Conservation (phyloP, 1,140 invertebrate genomes). For the Eupristina koningsbergeri region DNA sequence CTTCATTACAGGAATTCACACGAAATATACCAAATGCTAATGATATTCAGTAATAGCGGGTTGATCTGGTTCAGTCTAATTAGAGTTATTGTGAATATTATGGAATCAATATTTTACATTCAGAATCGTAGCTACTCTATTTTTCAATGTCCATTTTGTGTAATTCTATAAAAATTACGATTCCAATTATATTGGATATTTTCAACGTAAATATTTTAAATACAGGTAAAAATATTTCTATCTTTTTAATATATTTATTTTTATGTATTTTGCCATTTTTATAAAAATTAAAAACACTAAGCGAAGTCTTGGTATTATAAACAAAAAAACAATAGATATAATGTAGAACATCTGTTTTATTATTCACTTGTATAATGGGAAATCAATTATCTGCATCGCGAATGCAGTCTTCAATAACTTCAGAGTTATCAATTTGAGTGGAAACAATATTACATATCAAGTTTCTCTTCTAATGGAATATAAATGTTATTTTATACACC, state of each 20-base stretch:
- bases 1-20: no score
- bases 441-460: neutral
- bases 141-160: neutral
- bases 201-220: neutral
- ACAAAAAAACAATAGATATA: neutral
- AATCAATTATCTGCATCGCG: neutral
- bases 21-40: no score
- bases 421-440: neutral
- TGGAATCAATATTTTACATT: neutral
- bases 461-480: neutral
- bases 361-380: neutral
- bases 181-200: neutral
- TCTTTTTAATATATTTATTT: neutral
- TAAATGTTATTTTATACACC: neutral
- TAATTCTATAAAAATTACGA: neutral
- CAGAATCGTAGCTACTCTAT: neutral
- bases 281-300: neutral
- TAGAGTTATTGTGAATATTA: neutral
- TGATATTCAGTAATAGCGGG: no score
- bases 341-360: neutral
- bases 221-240: neutral
- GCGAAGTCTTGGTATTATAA: neutral
- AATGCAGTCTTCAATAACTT: neutral
- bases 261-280: neutral
- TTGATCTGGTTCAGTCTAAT: no score